These are phyloP conservation scores for Achroia grisella DNA, from an alignment of 1,140 invertebrate genomes.

Conservation along the genomic window DNA sequence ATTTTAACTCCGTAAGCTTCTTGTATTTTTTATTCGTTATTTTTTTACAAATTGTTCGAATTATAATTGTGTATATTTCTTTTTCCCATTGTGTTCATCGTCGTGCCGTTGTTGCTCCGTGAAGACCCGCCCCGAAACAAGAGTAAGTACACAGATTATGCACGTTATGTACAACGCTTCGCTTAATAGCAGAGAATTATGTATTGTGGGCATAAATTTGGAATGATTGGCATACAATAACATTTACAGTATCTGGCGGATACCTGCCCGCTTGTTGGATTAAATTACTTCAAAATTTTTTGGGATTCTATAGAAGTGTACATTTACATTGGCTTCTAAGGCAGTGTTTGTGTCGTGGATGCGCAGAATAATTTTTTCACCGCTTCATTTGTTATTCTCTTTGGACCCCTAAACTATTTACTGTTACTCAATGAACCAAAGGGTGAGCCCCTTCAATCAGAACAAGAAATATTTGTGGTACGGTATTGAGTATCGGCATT, in stretches of 20 bases:
- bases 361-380: conserved; percentile 57
- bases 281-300: conserved; percentile 2
- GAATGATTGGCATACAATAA: conserved; percentile 52
- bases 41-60: conserved; percentile 32
- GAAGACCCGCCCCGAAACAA: conserved; percentile 71
- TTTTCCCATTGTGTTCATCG: conserved; percentile 56
- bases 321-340: conserved; percentile 28
- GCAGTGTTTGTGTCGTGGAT: conserved; percentile 47
- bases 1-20: conserved; percentile 29
- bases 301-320: conserved; percentile 9
- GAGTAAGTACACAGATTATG: conserved; percentile 57
- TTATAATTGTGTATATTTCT: conserved; percentile 63
- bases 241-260: conserved; percentile 17
- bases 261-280: conserved; percentile 17
- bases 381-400: conserved; percentile 36
- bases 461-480: too few species aligned
- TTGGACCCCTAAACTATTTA: too few species aligned
- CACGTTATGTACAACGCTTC: conserved; percentile 34
- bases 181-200: conserved; percentile 48
- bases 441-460: too few species aligned
- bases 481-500: conserved; percentile 27
- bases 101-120: conserved; percentile 22
- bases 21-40: conserved; percentile 22
- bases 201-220: conserved; percentile 24
- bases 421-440: too few species aligned